These are phyloP conservation scores for Synergus gifuensis DNA, from an alignment of 2,888 invertebrate genomes.

Conservation along the genomic window DNA sequence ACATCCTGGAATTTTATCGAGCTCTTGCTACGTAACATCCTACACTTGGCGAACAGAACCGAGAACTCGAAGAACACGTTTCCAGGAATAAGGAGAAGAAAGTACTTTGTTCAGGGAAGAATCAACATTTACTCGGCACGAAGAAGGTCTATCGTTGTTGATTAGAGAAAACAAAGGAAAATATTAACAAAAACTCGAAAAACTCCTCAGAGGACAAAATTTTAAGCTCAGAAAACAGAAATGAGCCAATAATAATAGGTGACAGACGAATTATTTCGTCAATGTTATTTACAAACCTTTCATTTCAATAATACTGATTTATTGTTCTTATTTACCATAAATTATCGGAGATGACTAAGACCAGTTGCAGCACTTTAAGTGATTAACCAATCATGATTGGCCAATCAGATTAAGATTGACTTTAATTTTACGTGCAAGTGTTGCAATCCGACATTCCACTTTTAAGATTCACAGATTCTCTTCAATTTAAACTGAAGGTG, in stretches of 20 bases:
- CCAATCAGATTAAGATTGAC: neutral
- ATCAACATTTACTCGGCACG: constrained; percentile 49
- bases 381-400: constrained; percentile 14
- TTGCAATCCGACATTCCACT: neutral
- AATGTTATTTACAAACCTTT: too few species aligned
- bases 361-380: neutral
- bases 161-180: neutral
- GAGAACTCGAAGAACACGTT: constrained; percentile 46
- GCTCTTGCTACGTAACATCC: constrained; percentile 43
- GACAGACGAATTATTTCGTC: too few species aligned
- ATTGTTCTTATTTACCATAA: neutral
- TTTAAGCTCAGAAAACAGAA: too few species aligned
- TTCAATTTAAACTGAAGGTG: constrained; percentile 4
- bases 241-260: too few species aligned
- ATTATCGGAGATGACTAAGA: neutral
- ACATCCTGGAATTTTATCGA: constrained; percentile 33
- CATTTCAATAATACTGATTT: neutral
- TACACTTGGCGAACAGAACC: constrained; percentile 34
- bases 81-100: constrained; percentile 55
- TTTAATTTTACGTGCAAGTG: constrained; percentile 21
- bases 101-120: constrained; percentile 47
- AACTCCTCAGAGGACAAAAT: too few species aligned
- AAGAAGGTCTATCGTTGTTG: neutral
- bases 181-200: too few species aligned
- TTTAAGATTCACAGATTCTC: neutral